These are phyloP conservation scores for Eurypyga helias DNA, from an alignment of 2,113 vertebrate genomes.

Conservation along the genomic window DNA sequence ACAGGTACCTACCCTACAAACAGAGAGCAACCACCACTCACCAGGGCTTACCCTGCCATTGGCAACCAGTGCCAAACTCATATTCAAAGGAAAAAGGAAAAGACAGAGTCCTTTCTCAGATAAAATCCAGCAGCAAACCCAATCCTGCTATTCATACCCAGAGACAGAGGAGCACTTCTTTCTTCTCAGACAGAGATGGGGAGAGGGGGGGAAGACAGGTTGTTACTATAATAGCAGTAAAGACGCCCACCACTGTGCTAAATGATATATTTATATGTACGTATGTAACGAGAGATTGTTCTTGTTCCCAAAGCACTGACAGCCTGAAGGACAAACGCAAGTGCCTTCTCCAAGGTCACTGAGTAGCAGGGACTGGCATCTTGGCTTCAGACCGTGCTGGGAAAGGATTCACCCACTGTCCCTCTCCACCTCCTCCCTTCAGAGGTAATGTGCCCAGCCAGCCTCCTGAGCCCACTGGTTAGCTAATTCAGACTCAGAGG, in stretches of 20 bases:
- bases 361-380: not conserved
- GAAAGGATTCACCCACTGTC: not conserved
- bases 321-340: not conserved
- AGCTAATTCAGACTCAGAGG: not conserved
- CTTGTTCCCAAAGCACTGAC: not conserved
- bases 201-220: not conserved
- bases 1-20: not conserved
- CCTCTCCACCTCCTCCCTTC: not conserved
- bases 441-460: not conserved
- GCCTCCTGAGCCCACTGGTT: not conserved
- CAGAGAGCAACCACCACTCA: not conserved
- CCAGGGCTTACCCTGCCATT: not conserved
- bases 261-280: conserved; percentile 3
- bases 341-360: not conserved
- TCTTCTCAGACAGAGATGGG: not conserved
- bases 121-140: not conserved
- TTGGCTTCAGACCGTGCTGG: not conserved
- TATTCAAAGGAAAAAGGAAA: not conserved
- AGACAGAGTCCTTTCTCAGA: not conserved
- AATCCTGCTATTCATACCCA: not conserved
- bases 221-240: conserved; percentile 37
- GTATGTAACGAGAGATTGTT: not conserved
- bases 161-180: not conserved
- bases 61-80: not conserved
- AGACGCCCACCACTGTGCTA: conserved; percentile 23